A percentile compares a stretch with the other conserved stretches of the same genome.
These are phyloP conservation scores for Tychaedon coryphoeus DNA, from an alignment of 2,113 vertebrate genomes.

Conservation along the genomic window DNA sequence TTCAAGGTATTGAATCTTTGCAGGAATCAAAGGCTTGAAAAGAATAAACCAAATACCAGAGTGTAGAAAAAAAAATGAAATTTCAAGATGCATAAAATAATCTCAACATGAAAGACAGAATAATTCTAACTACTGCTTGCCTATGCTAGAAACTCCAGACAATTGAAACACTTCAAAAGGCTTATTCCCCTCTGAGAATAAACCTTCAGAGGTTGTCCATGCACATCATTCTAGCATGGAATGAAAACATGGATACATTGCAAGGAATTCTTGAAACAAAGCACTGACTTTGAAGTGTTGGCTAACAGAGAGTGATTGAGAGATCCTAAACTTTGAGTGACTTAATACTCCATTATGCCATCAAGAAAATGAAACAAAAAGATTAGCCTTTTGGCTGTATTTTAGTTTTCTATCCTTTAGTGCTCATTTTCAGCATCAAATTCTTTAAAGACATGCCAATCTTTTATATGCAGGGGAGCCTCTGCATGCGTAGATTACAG, in stretches of 20 bases:
- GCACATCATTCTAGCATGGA: not conserved
- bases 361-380: not conserved
- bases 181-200: not conserved
- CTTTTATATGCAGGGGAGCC: not conserved
- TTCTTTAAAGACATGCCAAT: not conserved
- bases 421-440: not conserved
- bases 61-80: not conserved
- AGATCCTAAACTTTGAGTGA: not conserved
- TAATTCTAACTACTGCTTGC: not conserved
- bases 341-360: not conserved
- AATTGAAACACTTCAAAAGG: not conserved
- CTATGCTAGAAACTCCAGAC: not conserved
- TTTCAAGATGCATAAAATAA: not conserved
- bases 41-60: not conserved
- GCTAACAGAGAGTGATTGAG: not conserved
- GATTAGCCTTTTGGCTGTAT: not conserved
- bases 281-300: not conserved
- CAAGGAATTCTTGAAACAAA: not conserved
- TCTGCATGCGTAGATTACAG: not conserved
- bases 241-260: not conserved
- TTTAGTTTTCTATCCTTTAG: not conserved
- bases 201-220: not conserved
- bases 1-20: not conserved
- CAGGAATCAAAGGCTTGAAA: not conserved
- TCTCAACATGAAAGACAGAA: not conserved